phyloP scores from a whole-genome alignment of 2,113 vertebrate species.

The Alexandromys fortis region DNA sequence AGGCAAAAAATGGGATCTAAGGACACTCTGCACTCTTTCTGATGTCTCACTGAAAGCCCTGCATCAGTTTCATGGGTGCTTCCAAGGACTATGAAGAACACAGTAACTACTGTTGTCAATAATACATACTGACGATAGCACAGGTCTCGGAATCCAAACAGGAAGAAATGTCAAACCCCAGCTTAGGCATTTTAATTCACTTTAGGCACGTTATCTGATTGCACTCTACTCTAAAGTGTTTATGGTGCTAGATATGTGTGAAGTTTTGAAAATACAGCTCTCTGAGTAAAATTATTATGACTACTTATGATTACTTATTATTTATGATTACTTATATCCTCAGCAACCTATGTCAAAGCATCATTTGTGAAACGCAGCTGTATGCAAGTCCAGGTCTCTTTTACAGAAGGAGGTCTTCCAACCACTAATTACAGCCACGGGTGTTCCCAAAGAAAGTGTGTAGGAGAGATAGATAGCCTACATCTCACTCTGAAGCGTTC shows the following conservation, averaged over 20 bases:
- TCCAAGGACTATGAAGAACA: neutral
- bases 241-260: fast-evolving
- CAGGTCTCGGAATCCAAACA: neutral
- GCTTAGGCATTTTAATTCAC: neutral
- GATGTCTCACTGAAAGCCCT: neutral
- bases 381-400: neutral
- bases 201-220: neutral
- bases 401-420: neutral
- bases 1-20: fast-evolving
- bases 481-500: slow-evolving; percentile 95
- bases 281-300: neutral
- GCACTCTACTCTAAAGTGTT: neutral
- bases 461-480: slow-evolving; percentile 83
- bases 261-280: neutral
- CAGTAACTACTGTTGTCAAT: neutral
- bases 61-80: no score
- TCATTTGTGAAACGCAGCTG: neutral
- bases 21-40: neutral
- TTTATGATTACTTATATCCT: neutral
- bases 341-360: neutral
- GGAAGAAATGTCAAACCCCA: neutral
- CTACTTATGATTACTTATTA: no score
- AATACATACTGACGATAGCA: neutral
- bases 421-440: neutral
- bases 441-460: fast-evolving